These are phyloP conservation scores for Mercenaria mercenaria DNA, from an alignment of 1,140 invertebrate genomes.

Conservation along the genomic window DNA sequence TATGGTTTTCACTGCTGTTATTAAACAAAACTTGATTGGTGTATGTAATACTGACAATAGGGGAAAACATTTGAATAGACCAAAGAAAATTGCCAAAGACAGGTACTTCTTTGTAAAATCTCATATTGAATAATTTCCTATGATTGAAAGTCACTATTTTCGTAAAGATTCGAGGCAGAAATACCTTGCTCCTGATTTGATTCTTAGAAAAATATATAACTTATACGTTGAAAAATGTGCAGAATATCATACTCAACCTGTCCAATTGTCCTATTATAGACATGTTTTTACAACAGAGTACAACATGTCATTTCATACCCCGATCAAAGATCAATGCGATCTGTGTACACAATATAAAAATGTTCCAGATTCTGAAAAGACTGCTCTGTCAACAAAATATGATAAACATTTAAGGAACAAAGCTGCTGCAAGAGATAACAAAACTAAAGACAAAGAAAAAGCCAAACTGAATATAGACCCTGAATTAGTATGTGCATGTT, in stretches of 20 bases:
- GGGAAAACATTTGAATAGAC: too few relatives aligned
- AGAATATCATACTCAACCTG: not conserved
- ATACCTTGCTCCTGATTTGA: not conserved
- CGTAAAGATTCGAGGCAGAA: not conserved
- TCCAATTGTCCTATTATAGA: not conserved
- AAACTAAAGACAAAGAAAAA: slow-evolving; percentile 27
- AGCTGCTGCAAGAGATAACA: not conserved
- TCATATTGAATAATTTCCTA: not conserved
- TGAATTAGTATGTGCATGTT: not conserved
- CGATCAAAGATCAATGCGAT: not conserved
- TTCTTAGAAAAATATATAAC: not conserved
- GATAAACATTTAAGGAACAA: slow-evolving; percentile 34
- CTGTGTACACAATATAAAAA: too few relatives aligned
- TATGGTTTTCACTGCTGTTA: not conserved
- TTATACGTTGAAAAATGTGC: not conserved
- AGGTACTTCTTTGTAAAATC: not conserved
- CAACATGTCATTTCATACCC: not conserved
- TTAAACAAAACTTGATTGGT: not conserved
- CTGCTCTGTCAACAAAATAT: too few relatives aligned
- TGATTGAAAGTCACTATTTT: not conserved
- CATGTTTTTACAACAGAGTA: not conserved
- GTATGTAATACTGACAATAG: not conserved
- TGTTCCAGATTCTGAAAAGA: too few relatives aligned
- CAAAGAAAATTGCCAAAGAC: not conserved
- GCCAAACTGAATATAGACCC: not conserved